Evolutionary conservation across 2,797 vertebrate genomes (phyloP).

Genomic region (Pogonophryne albipinna): DNA sequence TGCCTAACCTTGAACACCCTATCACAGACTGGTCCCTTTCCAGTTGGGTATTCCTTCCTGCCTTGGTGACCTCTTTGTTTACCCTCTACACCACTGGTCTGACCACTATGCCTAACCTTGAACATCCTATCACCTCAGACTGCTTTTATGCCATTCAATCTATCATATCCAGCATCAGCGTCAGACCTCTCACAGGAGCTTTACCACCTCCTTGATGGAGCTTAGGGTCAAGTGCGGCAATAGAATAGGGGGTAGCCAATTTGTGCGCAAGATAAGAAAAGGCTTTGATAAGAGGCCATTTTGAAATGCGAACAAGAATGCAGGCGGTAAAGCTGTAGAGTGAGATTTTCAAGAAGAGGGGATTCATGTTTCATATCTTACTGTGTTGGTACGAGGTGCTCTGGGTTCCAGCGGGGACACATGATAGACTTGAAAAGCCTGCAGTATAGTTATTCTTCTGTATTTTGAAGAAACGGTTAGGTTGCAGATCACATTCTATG

Average conservation of each 20-base stretch:
- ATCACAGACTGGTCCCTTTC: background rate
- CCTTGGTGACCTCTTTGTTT: background rate
- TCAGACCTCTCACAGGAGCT: slow-evolving; percentile 29
- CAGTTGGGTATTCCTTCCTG: too few species aligned
- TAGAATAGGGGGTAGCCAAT: slow-evolving; percentile 8
- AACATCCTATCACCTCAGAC: slow-evolving; percentile 6
- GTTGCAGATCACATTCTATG: slow-evolving; percentile 43
- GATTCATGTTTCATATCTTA: slow-evolving; percentile 16
- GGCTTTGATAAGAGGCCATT: slow-evolving; percentile 44
- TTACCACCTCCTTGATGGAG: slow-evolving; percentile 22
- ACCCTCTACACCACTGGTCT: background rate
- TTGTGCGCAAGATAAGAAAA: slow-evolving; percentile 42
- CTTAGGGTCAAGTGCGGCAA: slow-evolving; percentile 23
- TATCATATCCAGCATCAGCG: background rate
- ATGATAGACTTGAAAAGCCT: slow-evolving; percentile 40
- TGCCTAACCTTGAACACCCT: slow-evolving; percentile 21
- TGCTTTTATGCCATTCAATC: slow-evolving; percentile 10
- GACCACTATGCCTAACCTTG: slow-evolving; percentile 16
- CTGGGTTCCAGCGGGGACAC: slow-evolving; percentile 21
- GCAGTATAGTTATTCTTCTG: slow-evolving; percentile 8
- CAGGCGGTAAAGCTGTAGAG: slow-evolving; percentile 14
- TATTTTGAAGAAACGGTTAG: slow-evolving; percentile 22
- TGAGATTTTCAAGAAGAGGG: slow-evolving; percentile 31
- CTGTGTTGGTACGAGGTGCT: slow-evolving; percentile 11
- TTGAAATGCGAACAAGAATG: slow-evolving; percentile 37